phyloP scores from a whole-genome alignment of 1,140 invertebrate species.

The Laodelphax striatellus region DNA sequence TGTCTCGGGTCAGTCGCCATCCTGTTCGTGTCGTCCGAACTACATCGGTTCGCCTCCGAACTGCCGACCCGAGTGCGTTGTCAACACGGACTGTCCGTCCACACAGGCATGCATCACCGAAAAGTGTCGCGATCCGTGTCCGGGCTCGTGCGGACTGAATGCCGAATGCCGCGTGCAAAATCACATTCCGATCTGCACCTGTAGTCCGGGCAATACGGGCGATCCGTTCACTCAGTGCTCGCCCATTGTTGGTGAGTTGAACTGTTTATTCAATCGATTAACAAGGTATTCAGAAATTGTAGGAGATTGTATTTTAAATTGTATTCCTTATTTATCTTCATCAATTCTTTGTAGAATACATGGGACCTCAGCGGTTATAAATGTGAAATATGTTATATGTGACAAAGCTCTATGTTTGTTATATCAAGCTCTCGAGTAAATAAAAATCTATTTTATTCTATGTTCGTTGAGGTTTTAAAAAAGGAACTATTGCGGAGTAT shows the following conservation, averaged over 20 bases:
- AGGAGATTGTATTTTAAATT: neutral
- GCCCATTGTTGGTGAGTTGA: conserved; percentile 21
- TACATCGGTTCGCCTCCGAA: conserved; percentile 42
- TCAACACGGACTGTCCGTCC: conserved; percentile 39
- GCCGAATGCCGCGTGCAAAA: conserved; percentile 61
- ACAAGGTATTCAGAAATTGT: neutral
- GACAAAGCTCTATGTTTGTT: too few species aligned
- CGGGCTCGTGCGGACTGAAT: conserved; percentile 53
- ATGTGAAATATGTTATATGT: too few species aligned
- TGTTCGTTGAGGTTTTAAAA: too few species aligned
- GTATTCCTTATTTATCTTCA: too few species aligned
- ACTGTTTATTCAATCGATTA: neutral
- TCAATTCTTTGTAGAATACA: too few species aligned
- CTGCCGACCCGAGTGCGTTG: conserved; percentile 43
- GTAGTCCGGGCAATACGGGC: conserved; percentile 45
- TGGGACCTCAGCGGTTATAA: too few species aligned
- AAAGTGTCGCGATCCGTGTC: conserved; percentile 58
- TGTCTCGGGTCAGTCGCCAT: conserved; percentile 37
- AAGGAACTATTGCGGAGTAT: too few species aligned
- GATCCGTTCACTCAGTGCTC: conserved; percentile 44
- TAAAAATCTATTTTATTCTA: too few species aligned
- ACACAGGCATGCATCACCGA: conserved; percentile 43
- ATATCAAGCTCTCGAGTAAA: too few species aligned
- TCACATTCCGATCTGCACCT: conserved; percentile 60
- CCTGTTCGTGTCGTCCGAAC: conserved; percentile 42